Base-by-base conservation (phyloP, 2,888 invertebrate species). In the Tridacna crocea region DNA sequence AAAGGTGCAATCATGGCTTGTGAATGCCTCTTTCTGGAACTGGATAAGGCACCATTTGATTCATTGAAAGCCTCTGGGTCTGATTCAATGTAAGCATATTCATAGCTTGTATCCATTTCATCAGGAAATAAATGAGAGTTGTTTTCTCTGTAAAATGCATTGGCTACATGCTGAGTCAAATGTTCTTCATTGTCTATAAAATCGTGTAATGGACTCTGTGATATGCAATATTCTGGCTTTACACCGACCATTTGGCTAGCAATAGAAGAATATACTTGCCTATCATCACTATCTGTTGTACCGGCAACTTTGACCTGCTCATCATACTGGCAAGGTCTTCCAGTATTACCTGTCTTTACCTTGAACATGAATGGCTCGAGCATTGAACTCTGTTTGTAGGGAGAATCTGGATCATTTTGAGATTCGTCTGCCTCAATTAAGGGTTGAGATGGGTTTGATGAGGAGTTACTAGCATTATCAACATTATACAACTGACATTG, bases 281-380 rank as follows among this genome's bases (percentile, higher is more conserved):
- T 19, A 19, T 55, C 55, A 19, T 19, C 2, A 19, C 11, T 55
- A 3, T 55, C 55, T 55, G 11, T 55, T 15, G 15, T 55, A 19
- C 19, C 55, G 3, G 1, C 55, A 3, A 55, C 55, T 27, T 79
- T 77, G 77, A 68, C 75, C 11, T 63, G 76, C 55, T 83, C 79
- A 74, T 83, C 83, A 79, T 77, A 61, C 2, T 61, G 26, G 26
- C 24, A 61, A 13, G 61, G 61, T n/a, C 61, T 61, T 3, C 4
- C n/a, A 22, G 22, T 22, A 61, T 61, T 55, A 11, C 55, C 10
- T 55, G 10, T 22, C n/a, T 51, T 70, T 55, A 55, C 4, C n/a
- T 51, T 70, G 26, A 70, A 26, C 70, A 70, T 70, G 26, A 70
- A 70, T 70, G 70, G 70, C 22, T 61, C 22, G 13, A 61, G 2